Base-by-base conservation (phyloP, 2,888 invertebrate species). In the Leptinotarsa tumamoca region DNA sequence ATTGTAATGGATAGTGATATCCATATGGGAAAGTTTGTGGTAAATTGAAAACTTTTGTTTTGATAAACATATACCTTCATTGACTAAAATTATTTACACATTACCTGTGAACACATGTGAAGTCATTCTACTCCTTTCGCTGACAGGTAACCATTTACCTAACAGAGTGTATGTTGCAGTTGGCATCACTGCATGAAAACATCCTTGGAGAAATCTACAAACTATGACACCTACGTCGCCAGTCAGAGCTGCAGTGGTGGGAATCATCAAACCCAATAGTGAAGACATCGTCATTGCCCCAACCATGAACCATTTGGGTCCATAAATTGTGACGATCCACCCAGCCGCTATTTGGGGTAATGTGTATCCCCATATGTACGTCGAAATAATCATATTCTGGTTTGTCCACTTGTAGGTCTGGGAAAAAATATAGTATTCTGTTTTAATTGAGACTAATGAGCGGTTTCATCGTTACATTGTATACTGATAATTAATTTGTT, bases 81-180 rank as follows among this genome's bases (percentile, higher is more conserved):
- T 17, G 14, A 17, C 51, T 21, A 66, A 66, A 27, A 76, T 43
- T 1, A 50, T 33, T 33, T 33, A 33, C 33, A 33, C 33, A 33
- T 72, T 72, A 86, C 87, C 92, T 67, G 93, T 90, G 84, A 93
- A 93, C 10, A 92, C 91, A 67, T 91, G 91, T 68, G 94, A 92
- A 75, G 92, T 92, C 77, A 95, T 87, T 18, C 93, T 89, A 18
- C 93, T 93, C 70, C 95, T 90, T 84, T 95, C 95, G 1, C 89
- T 86, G 0, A 90, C 88, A 0, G 95, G 95, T 14, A 88, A 92
- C 95, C 95, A 95, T 86, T 94, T 94, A 18, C 94, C 92, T 69
- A 95, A 86, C n/a, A 95, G 88, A 4, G 93, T 93, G 82, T 95
- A 95, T 75, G 92, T 90, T 75, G 92, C 90, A 0, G 95, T 95